These are phyloP conservation scores for Bombyx huttoni DNA, from an alignment of 2,888 invertebrate genomes.

Conservation along the genomic window DNA sequence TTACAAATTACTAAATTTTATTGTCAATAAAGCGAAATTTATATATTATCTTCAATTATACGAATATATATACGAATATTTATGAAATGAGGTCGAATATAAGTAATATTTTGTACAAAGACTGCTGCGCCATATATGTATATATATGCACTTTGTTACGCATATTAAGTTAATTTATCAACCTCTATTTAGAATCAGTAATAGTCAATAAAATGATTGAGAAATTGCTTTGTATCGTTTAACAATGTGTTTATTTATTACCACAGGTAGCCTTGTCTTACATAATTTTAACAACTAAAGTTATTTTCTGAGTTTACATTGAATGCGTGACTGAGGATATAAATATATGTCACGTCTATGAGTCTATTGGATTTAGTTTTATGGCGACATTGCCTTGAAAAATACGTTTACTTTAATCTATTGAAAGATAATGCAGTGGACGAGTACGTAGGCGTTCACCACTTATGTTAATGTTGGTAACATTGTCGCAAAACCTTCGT, in stretches of 20 bases:
- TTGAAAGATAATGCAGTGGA: constrained; percentile 9
- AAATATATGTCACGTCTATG: constrained; percentile 2
- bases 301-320: background rate
- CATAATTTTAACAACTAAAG: background rate
- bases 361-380: constrained; percentile 7
- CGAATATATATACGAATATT: no score
- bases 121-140: no score
- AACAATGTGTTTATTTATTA: background rate
- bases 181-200: no score
- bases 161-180: no score
- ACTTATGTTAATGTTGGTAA: background rate
- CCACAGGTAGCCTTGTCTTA: background rate
- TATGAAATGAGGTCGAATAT: no score
- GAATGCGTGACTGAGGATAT: constrained; percentile 5
- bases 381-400: constrained; percentile 18
- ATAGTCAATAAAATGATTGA: no score
- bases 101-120: no score
- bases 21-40: no score
- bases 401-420: constrained; percentile 16
- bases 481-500: background rate
- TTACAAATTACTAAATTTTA: no score
- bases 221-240: background rate
- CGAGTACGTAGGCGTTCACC: background rate
- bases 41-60: no score
- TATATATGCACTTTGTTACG: no score